Base-by-base conservation (phyloP, 2,113 vertebrate genomes). In the Pontoporia blainvillei region DNA sequence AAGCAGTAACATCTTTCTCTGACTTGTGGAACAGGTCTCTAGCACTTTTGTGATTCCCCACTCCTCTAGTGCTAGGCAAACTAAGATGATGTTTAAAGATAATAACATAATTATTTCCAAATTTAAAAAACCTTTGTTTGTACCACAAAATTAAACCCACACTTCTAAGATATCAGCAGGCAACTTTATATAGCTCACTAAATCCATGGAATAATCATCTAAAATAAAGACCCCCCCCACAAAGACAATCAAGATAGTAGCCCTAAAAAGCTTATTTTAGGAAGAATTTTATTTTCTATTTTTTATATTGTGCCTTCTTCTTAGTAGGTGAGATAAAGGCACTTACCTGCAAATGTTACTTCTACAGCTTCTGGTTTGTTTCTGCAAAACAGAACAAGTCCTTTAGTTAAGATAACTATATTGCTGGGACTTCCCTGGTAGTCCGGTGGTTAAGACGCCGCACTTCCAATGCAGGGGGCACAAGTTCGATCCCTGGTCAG, bases 361-460 rank as follows among this genome's bases (percentile, higher is more conserved):
- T 99, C 99, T 96, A 99, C 99, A 85, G 99, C 99, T 97, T 99
- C 99, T 97, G 99, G 99, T 97, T 99, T 99, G 97, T 99, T 99
- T 98, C 99, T 99, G 98, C 69, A 98, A 94, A 96, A 95, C 97
- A 92, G 97, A 97, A 93, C 25, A 85, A 84, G 9, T 29, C 31
- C 29, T 15, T 96, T 39, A 93, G 71, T 90, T 92, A 95, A 94
- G 41, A 36, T 13, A 89, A 59, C 1, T 61, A 17, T 61, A 81
- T 23, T 76, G 67, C 27, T 49, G 39, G 73, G 29, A 34, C 44
- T 21, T 34, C 29, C 29, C 17, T 52, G 46, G 27, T 49, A 27
- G 44, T 17, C 72, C 72, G 46, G 41, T 46, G 27, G 27, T 75
- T 76, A 49, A 49, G 44, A 76, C 29, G 31, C 44, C 9, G 2